Evolutionary conservation across 1,140 invertebrate genomes (phyloP).

Genomic region (Calephelis nemesis): DNA sequence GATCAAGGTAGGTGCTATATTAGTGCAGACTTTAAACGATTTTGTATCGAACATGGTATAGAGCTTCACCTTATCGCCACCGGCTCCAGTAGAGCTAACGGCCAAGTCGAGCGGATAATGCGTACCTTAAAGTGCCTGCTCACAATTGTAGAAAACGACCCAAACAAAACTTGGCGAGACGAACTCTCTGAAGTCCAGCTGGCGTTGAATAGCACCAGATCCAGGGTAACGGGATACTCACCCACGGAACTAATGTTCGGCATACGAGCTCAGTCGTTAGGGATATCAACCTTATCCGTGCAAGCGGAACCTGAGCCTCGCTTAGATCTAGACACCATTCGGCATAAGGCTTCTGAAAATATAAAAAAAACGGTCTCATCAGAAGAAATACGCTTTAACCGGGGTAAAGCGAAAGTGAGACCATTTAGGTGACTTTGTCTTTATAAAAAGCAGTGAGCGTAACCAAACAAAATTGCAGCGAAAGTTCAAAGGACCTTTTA

Average conservation of each 20-base stretch:
- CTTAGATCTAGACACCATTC: not conserved
- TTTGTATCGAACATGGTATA: conserved; percentile 12
- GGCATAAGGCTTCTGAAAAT: not conserved
- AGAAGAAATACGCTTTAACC: not conserved
- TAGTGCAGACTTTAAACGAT: not conserved
- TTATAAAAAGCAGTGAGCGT: conserved; percentile 5
- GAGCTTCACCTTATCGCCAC: conserved; percentile 14
- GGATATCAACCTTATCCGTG: not conserved
- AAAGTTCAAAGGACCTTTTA: conserved; percentile 18
- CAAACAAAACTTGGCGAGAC: conserved; percentile 11
- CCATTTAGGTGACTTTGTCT: conserved; percentile 18
- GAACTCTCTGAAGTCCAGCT: not conserved
- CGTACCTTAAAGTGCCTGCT: conserved; percentile 8
- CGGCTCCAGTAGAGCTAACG: not conserved
- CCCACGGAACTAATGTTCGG: conserved; percentile 23
- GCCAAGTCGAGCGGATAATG: conserved; percentile 9
- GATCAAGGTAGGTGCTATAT: not conserved
- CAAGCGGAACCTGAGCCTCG: not conserved
- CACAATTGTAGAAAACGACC: conserved; percentile 13
- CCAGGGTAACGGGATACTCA: conserved; percentile 3
- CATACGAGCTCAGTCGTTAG: conserved; percentile 2
- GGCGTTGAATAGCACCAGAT: conserved; percentile 18
- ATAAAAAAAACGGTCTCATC: not conserved
- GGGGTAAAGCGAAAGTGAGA: not conserved
- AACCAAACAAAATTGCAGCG: conserved; percentile 18